Base-by-base conservation (phyloP, 2,113 vertebrate genomes). In the Esox niger region DNA sequence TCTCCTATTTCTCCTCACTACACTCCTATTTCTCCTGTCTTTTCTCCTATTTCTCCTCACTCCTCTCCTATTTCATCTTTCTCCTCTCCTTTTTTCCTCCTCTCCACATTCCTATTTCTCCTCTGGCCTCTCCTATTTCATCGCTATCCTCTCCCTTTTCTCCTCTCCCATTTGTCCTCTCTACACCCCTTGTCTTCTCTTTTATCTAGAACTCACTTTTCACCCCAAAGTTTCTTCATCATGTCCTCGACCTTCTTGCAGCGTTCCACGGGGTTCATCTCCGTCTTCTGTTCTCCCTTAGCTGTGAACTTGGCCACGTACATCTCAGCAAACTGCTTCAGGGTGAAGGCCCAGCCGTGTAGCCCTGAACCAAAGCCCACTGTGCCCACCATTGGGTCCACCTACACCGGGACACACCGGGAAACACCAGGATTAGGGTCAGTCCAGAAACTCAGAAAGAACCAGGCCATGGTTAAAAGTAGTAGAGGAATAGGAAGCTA, bases 301-400 rank as follows among this genome's bases (percentile, higher is more conserved):
- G 84, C 75, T 63, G 77, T 57, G 77, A 85, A 88, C 63, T 80
- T 87, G 31, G 75, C 80, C 33, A 88, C 79, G 0, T 80, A 84
- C 80, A 82, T 86, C 76, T 88, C 82, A 4, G 87, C 79, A 81
- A 90, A 90, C 64, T 78, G 83, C 64, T 89, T 90, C 20, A 88
- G 77, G 11, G 86, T 87, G 71, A 89, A 88, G 4, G 84, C 81
- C 83, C 84, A 89, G 46, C 84, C 81, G 1, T 75, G 76, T 20
- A 89, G 77, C 9, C 78, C 78, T 29, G 81, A 86, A 9, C 80
- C 86, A 62, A 88, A 86, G n/a, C 80, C 84, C 17, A 86, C 79
- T 0, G 84, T 82, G 26, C 79, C 61, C 0, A 78, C 43, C 33
- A 88, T 73, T 6, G 81, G 81, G 68, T 86, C 80, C 11, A 81